Evolutionary conservation across 2,888 invertebrate species (phyloP).

Genomic region (Aplocera efformata): DNA sequence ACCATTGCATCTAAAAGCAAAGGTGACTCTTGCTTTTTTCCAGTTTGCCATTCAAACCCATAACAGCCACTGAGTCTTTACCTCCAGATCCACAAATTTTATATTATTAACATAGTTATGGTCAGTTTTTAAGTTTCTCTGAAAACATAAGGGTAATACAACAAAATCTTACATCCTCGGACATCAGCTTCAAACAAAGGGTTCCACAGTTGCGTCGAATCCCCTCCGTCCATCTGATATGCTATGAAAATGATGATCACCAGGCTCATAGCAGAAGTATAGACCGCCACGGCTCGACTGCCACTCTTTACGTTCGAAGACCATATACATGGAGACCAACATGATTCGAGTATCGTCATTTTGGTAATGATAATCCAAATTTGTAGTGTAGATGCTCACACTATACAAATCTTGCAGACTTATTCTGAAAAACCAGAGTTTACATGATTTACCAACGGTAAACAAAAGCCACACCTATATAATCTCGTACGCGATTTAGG

Average conservation of each 20-base stretch:
- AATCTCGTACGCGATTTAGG: background rate
- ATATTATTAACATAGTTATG: too few relatives aligned
- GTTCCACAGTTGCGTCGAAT: conserved; percentile 92
- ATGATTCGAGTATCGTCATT: conserved; percentile 88
- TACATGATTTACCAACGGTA: background rate
- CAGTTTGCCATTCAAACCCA: too few relatives aligned
- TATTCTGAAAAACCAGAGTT: background rate
- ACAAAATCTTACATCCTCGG: conserved; percentile 83
- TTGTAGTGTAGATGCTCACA: too few relatives aligned
- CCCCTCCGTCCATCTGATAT: conserved; percentile 92
- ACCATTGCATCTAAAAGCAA: too few relatives aligned
- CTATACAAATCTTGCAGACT: conserved; percentile 1
- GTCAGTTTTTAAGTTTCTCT: background rate
- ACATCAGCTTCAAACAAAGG: conserved; percentile 94
- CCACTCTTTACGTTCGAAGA: conserved; percentile 88
- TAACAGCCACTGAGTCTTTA: too few relatives aligned
- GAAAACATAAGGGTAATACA: background rate
- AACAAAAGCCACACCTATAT: conserved; percentile 30
- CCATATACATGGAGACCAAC: conserved; percentile 95
- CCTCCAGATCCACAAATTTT: too few relatives aligned
- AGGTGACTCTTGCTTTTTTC: too few relatives aligned
- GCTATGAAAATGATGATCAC: conserved; percentile 86
- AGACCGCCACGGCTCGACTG: conserved; percentile 88
- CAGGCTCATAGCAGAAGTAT: conserved; percentile 87
- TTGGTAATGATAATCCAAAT: too few relatives aligned